Percentiles rank a stretch among this genome's conserved stretches.
These are phyloP conservation scores for Pseudochromis fuscus DNA, from an alignment of 2,797 vertebrate species.

Conservation along the genomic window DNA sequence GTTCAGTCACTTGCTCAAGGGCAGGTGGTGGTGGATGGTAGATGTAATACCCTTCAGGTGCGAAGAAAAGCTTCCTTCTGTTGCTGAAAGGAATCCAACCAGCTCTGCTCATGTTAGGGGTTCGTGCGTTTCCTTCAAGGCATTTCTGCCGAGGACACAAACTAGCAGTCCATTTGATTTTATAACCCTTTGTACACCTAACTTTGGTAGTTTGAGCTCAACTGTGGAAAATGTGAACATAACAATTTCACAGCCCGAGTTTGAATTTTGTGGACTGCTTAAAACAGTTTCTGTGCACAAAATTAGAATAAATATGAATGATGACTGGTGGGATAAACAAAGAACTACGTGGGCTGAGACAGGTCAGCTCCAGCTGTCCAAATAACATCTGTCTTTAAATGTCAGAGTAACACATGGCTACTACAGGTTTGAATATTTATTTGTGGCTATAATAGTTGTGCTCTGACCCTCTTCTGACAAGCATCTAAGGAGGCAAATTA, in stretches of 20 bases:
- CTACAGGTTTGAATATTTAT: not conserved
- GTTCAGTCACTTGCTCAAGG: constrained; percentile 34
- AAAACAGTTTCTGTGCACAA: no score
- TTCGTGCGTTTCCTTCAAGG: not conserved
- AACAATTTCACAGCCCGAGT: not conserved
- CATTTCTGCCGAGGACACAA: not conserved
- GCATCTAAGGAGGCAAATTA: not conserved
- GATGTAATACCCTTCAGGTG: not conserved
- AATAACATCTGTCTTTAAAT: constrained; percentile 2
- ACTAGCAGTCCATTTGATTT: not conserved
- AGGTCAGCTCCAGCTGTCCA: not conserved
- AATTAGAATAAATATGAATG: no score
- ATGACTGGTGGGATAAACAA: not conserved
- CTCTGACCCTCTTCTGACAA: not conserved
- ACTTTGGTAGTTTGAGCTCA: not conserved
- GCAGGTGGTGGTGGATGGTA: constrained; percentile 12
- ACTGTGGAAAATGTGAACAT: not conserved
- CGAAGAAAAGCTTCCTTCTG: constrained; percentile 3
- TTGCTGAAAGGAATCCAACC: constrained; percentile 6
- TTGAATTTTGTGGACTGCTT: no score
- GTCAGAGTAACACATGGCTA: not conserved
- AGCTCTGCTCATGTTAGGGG: not conserved
- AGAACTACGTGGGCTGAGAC: not conserved
- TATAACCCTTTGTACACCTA: not conserved
- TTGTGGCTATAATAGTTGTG: not conserved